These are phyloP conservation scores for Coronaproctus castanopsis DNA, from an alignment of 2,888 invertebrate species.

Conservation along the genomic window DNA sequence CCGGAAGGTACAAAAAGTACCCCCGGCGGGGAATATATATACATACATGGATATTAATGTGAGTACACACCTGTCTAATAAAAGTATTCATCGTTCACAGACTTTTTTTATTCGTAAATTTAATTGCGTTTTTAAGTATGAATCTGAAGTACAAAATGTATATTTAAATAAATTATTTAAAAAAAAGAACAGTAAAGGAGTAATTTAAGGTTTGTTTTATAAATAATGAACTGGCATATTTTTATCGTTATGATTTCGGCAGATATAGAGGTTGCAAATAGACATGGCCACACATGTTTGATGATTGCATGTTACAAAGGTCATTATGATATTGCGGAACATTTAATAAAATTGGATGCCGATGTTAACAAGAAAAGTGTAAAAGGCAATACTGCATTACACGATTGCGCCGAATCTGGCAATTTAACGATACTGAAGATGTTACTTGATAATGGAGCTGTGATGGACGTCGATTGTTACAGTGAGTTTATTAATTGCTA, in stretches of 20 bases:
- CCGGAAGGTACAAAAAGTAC: no score
- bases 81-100: no score
- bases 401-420: slow-evolving; percentile 93
- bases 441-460: slow-evolving; percentile 66
- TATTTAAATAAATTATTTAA: not conserved
- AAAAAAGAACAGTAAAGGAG: no score
- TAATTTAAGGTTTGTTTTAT: no score
- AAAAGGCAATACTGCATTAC: slow-evolving; percentile 83
- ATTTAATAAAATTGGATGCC: slow-evolving; percentile 64
- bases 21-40: no score
- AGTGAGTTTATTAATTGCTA: slow-evolving; percentile 32
- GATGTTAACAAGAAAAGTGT: slow-evolving; percentile 83
- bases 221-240: not conserved
- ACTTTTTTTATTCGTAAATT: no score
- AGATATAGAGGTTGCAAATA: slow-evolving; percentile 89
- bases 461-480: slow-evolving; percentile 84
- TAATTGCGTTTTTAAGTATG: no score
- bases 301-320: slow-evolving; percentile 98
- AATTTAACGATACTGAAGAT: slow-evolving; percentile 79
- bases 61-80: no score
- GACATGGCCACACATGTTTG: slow-evolving; percentile 87
- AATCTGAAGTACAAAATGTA: no score
- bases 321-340: slow-evolving; percentile 74
- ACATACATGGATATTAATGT: no score
- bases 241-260: slow-evolving; percentile 19